Percentiles rank a stretch among this genome's conserved stretches.
These are phyloP conservation scores for Bimastos eiseni DNA, from an alignment of 2,888 invertebrate species.

Conservation along the genomic window DNA sequence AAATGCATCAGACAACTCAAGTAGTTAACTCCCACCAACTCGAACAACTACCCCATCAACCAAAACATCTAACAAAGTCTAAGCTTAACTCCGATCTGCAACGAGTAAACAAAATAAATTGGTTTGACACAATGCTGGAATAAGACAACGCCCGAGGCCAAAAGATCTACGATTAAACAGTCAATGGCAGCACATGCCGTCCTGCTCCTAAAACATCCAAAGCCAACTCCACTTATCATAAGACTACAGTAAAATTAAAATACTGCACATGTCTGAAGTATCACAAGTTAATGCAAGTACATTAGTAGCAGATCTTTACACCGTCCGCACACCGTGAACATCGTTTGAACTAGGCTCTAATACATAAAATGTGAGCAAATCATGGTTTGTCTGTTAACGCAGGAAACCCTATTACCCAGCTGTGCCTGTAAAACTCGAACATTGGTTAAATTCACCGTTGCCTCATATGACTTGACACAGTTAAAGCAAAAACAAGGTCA, in stretches of 20 bases:
- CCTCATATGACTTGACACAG: background rate
- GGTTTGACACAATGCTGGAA: background rate
- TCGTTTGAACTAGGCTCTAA: background rate
- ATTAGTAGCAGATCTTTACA: background rate
- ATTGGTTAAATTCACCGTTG: background rate
- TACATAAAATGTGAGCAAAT: background rate
- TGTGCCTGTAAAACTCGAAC: background rate
- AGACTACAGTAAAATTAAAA: background rate
- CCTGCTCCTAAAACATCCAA: background rate
- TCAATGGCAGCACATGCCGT: background rate
- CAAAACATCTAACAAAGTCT: background rate
- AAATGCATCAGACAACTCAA: background rate
- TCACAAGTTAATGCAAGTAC: background rate
- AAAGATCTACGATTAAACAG: constrained; percentile 13
- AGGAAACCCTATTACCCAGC: background rate
- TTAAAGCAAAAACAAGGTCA: background rate
- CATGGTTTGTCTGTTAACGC: background rate
- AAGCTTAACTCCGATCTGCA: background rate
- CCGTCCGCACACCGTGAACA: background rate
- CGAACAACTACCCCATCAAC: background rate
- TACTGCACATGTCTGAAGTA: background rate
- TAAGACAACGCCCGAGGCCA: background rate
- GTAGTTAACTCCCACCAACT: background rate
- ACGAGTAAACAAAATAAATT: background rate
- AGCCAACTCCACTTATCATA: background rate